Conservation (phyloP, 2,113 vertebrate genomes). For the Ardeotis arabs region DNA sequence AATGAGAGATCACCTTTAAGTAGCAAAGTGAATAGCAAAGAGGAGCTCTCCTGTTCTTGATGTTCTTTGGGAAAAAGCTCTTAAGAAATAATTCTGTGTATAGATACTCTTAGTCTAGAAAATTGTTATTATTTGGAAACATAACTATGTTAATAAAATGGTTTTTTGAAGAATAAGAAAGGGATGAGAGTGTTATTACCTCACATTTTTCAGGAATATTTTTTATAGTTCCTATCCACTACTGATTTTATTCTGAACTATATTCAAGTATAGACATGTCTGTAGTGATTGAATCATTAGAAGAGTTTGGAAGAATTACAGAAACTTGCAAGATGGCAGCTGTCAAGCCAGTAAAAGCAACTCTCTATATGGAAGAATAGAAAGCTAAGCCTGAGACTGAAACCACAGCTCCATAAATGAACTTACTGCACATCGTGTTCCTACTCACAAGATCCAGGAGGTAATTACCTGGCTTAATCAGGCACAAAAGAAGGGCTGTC, state of each 20-base stretch:
- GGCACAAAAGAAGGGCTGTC: conserved; percentile 22
- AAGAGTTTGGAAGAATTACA: not conserved
- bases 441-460: conserved; percentile 22
- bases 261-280: not conserved
- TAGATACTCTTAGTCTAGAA: not conserved
- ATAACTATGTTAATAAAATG: not conserved
- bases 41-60: not conserved
- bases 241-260: not conserved
- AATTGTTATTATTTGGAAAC: not conserved
- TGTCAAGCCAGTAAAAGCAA: not conserved
- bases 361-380: not conserved
- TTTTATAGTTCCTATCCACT: not conserved
- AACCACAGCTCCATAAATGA: conserved; percentile 41
- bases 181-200: not conserved
- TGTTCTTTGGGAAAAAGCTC: not conserved
- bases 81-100: not conserved
- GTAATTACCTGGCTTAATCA: conserved; percentile 50
- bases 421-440: not conserved
- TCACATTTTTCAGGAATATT: not conserved
- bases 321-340: not conserved
- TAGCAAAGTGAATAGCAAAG: not conserved
- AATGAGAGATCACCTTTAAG: not conserved
- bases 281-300: not conserved
- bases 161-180: not conserved
- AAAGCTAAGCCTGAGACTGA: conserved; percentile 6